phyloP scores from a whole-genome alignment of 2,888 invertebrate genomes.

The Oxystoma pomonae region DNA sequence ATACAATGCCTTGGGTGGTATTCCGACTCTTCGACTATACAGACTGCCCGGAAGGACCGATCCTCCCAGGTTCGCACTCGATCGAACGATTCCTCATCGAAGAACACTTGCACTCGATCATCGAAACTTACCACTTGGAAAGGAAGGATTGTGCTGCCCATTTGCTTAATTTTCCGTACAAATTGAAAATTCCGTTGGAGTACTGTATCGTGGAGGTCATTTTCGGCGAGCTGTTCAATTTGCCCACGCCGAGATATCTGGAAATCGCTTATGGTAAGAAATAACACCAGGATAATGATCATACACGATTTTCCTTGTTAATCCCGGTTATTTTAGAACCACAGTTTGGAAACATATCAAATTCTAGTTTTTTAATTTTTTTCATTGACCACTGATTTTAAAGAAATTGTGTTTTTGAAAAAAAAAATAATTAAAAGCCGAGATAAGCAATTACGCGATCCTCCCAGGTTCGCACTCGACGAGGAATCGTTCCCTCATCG shows the following conservation, averaged over 20 bases:
- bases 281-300: no score
- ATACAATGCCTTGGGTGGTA: slow-evolving; percentile 93
- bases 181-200: slow-evolving; percentile 91
- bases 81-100: slow-evolving; percentile 97
- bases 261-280: slow-evolving; percentile 86
- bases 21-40: slow-evolving; percentile 98
- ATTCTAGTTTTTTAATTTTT: no score
- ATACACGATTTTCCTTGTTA: no score
- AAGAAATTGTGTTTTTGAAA: no score
- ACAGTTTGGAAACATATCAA: no score
- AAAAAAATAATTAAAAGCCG: no score
- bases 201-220: slow-evolving; percentile 98
- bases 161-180: slow-evolving; percentile 87
- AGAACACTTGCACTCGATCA: slow-evolving; percentile 91
- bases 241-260: slow-evolving; percentile 84
- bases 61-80: slow-evolving; percentile 92
- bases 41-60: slow-evolving; percentile 91
- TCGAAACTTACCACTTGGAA: slow-evolving; percentile 82
- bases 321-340: no score
- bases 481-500: slow-evolving; percentile 90
- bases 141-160: slow-evolving; percentile 94
- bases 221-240: slow-evolving; percentile 88
- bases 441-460: slow-evolving; percentile 90
- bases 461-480: slow-evolving; percentile 96
- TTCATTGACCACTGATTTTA: no score